Conservation (phyloP, 2,888 invertebrate genomes). For the Halictus quadricinctus region DNA sequence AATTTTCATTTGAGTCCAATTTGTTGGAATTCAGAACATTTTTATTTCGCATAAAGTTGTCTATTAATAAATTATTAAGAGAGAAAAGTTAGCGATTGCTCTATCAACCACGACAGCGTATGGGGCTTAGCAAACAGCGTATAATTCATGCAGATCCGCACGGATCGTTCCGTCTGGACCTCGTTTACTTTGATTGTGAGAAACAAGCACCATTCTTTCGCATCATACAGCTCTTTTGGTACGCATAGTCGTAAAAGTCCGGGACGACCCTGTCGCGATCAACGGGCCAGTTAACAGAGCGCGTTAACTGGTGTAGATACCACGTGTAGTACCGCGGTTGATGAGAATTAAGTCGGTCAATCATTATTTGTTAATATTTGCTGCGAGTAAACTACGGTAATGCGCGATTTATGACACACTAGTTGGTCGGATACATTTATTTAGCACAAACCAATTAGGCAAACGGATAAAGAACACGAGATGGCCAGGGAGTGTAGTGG, state of each 20-base stretch:
- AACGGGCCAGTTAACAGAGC: not conserved
- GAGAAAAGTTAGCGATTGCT: too few species aligned
- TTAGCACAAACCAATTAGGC: not conserved
- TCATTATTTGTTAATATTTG: conserved; percentile 3
- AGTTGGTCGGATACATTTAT: not conserved
- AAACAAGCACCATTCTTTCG: not conserved
- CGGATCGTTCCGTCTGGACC: not conserved
- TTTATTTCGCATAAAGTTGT: too few species aligned
- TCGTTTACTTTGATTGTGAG: not conserved
- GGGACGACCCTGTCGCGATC: not conserved
- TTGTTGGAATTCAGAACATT: too few species aligned
- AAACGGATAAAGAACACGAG: not conserved
- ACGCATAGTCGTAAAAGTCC: not conserved
- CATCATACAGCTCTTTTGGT: not conserved
- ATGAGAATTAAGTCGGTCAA: not conserved
- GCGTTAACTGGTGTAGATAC: not conserved
- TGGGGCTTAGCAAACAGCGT: not conserved
- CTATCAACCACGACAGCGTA: too few species aligned
- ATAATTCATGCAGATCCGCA: not conserved
- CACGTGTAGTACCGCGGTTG: not conserved
- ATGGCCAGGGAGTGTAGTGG: not conserved
- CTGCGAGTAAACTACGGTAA: not conserved
- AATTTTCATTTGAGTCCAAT: too few species aligned
- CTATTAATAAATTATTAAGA: too few species aligned
- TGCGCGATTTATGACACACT: not conserved